phyloP scores from a whole-genome alignment of 1,140 invertebrate genomes.

The Meloidogyne floridensis region DNA sequence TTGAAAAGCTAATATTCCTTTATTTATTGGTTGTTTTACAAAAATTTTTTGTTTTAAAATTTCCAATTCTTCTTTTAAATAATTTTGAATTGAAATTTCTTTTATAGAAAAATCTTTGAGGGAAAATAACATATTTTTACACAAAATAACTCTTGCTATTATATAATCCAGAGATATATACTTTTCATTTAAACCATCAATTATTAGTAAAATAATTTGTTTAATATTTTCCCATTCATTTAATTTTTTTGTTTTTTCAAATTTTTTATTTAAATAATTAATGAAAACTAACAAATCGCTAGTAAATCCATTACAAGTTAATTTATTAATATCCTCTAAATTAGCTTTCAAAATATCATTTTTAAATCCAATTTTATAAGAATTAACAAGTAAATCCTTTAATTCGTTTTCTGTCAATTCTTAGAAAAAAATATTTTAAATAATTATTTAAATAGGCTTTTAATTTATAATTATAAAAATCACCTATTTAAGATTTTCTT shows the following conservation, averaged over 20 bases:
- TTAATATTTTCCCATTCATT: slow-evolving; percentile 6
- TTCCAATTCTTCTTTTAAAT: neutral
- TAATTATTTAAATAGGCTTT: no score
- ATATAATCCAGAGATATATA: neutral
- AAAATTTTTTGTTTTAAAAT: neutral
- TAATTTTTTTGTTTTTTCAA: neutral
- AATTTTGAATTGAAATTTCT: neutral
- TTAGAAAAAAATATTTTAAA: neutral
- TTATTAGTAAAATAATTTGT: slow-evolving; percentile 5
- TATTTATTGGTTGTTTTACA: neutral
- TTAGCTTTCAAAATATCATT: neutral
- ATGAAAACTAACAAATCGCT: neutral
- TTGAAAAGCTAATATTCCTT: neutral
- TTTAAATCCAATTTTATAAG: neutral
- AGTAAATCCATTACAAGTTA: neutral
- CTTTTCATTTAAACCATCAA: neutral
- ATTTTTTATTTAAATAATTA: neutral
- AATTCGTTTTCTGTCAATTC: neutral
- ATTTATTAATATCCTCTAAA: neutral
- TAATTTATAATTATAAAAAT: no score
- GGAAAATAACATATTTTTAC: slow-evolving; percentile 7
- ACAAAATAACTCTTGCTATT: neutral
- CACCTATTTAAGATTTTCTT: no score
- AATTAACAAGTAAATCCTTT: neutral
- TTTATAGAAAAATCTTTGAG: neutral